phyloP scores from a whole-genome alignment of 2,797 vertebrate species.

The Myotis myotis region DNA sequence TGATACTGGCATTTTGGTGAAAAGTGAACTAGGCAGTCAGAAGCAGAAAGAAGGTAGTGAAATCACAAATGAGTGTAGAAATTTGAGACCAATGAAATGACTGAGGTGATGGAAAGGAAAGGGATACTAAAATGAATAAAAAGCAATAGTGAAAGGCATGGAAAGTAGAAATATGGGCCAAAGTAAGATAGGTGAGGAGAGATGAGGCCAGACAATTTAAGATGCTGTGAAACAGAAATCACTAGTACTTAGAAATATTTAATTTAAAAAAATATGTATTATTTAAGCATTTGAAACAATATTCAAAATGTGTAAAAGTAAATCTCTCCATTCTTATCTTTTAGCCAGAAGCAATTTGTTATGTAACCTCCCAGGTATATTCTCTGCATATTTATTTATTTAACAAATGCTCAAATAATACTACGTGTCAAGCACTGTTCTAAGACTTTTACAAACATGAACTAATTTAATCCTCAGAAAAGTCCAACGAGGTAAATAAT shows the following conservation, averaged over 20 bases:
- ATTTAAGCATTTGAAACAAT: background rate
- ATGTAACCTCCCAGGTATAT: background rate
- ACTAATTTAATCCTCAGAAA: background rate
- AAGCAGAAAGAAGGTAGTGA: background rate
- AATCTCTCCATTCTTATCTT: background rate
- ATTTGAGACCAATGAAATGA: conserved; percentile 2
- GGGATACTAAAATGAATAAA: background rate
- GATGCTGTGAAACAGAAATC: background rate
- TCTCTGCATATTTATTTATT: background rate
- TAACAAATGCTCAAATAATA: background rate
- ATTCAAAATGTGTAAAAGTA: conserved; percentile 7
- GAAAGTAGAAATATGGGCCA: background rate
- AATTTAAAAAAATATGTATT: conserved; percentile 14
- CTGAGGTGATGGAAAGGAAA: background rate
- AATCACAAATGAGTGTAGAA: background rate
- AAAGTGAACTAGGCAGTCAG: background rate
- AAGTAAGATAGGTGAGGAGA: background rate
- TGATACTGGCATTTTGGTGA: background rate
- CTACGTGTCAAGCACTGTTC: background rate
- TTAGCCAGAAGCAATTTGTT: background rate
- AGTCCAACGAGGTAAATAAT: background rate
- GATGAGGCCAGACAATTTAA: background rate
- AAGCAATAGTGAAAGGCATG: background rate
- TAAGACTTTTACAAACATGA: background rate
- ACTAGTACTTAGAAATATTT: conserved; percentile 18